Evolutionary conservation across 2,888 invertebrate genomes (phyloP).

Genomic region (Cosmopolites sordidus): DNA sequence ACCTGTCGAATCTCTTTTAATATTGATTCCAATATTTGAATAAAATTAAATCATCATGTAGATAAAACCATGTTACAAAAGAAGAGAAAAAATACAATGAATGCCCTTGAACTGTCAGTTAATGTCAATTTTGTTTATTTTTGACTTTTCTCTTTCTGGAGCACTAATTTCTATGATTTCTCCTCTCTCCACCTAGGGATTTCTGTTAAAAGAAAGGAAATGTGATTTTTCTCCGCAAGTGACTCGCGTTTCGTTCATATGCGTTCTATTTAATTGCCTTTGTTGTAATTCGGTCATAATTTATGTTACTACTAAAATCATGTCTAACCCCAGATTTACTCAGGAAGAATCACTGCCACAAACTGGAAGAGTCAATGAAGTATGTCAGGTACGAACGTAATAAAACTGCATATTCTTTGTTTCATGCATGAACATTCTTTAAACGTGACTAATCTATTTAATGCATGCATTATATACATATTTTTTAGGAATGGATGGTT

Average conservation of each 20-base stretch:
- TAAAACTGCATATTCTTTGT: background rate
- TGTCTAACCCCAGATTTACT: conserved; percentile 35
- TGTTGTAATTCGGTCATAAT: background rate
- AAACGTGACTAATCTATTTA: background rate
- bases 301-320: conserved; percentile 16
- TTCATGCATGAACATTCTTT: background rate
- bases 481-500: conserved; percentile 64
- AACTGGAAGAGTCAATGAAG: conserved; percentile 66
- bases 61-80: background rate
- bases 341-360: conserved; percentile 56
- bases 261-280: conserved; percentile 16
- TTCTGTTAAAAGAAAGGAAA: conserved; percentile 27
- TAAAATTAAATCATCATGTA: no score
- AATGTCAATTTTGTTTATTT: conserved; percentile 19
- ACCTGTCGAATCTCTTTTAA: no score
- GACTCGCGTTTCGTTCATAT: conserved; percentile 25
- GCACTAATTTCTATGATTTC: conserved; percentile 12
- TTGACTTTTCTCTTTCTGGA: conserved; percentile 22
- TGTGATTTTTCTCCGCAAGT: conserved; percentile 25
- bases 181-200: conserved; percentile 27
- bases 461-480: background rate
- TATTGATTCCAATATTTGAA: no score
- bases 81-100: conserved; percentile 6
- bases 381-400: conserved; percentile 55
- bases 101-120: conserved; percentile 14